A percentile compares a stretch with the other conserved stretches of the same genome.
Conservation (phyloP, 2,113 vertebrate genomes). For the Seriola quinqueradiata region DNA sequence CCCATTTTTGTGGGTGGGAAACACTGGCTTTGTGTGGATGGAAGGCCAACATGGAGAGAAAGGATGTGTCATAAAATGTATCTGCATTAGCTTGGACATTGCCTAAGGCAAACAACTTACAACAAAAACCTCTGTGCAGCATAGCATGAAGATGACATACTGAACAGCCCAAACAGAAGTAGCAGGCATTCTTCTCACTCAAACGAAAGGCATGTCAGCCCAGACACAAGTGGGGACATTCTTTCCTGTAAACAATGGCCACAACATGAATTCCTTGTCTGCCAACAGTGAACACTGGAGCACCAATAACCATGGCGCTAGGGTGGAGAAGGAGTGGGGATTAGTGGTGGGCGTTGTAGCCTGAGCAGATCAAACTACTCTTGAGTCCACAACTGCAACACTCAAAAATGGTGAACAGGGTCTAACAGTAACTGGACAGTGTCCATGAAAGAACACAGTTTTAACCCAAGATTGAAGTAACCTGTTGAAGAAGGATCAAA, state of each 20-base stretch:
- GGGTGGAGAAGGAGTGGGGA: slow-evolving; percentile 33
- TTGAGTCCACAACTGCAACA: slow-evolving; percentile 17
- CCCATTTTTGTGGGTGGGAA: slow-evolving; percentile 11
- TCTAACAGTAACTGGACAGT: slow-evolving; percentile 31
- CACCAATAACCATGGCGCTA: slow-evolving; percentile 49
- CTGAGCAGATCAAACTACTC: slow-evolving; percentile 27
- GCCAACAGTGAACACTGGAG: slow-evolving; percentile 57
- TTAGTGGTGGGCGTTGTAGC: slow-evolving; percentile 35
- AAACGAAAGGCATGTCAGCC: slow-evolving; percentile 64
- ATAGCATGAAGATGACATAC: slow-evolving; percentile 70
- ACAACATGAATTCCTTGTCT: slow-evolving; percentile 67
- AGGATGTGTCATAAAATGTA: slow-evolving; percentile 41
- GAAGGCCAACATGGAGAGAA: slow-evolving; percentile 32
- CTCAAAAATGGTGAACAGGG: slow-evolving; percentile 25
- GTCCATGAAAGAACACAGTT: slow-evolving; percentile 40
- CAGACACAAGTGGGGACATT: slow-evolving; percentile 71
- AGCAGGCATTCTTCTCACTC: slow-evolving; percentile 66
- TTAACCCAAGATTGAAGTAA: slow-evolving; percentile 58
- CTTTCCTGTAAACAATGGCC: slow-evolving; percentile 68
- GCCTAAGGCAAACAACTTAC: slow-evolving; percentile 66
- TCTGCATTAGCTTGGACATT: slow-evolving; percentile 42
- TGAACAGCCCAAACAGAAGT: slow-evolving; percentile 52
- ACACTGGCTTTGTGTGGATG: slow-evolving; percentile 33
- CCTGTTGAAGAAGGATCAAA: slow-evolving; percentile 57
- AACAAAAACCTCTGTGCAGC: slow-evolving; percentile 70